Evolutionary conservation across 1,140 invertebrate species (phyloP), one percentile per base, ranked within the genome.

Genomic region (Globodera ellingtonae): DNA sequence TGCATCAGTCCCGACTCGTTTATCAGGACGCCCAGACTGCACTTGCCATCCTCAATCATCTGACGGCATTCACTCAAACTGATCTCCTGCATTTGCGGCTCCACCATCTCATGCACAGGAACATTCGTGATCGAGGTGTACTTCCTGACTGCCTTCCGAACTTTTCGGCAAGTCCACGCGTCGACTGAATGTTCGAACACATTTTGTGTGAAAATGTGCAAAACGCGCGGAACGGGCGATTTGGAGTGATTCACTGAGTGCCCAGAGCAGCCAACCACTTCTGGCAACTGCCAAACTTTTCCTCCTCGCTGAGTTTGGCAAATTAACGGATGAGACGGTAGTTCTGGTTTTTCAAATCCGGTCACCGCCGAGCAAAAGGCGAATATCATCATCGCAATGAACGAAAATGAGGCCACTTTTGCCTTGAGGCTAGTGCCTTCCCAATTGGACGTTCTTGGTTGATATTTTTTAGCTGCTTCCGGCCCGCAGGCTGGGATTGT

Each of bases 1-100:
- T 72, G 56, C 56, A 72, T 10, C 7, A 72, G 9, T 44, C 72
- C 72, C 48, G 72, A 72, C 8, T 72, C 72, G 24, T 72, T 72
- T 24, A 52, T 13, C 6, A 72, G 24, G 7, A 72, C 9, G 18
- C 72, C 72, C 9, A 72, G 46, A 47, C 72, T 72, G 13, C 72
- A 72, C 44, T 72, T 72, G 4, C 72, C 24, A 46, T 72, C n/a
- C 46, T 72, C 72, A 0, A 47, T 21, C 72, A 72, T 72, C 10
- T 72, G 44, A 6, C 24, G 35, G 56, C 72, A 72, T 47, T 72
- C 72, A 24, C 24, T 56, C 9, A 21, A 0, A 13, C 35, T 72
- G 0, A 72, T 1, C 9, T 35, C 6, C 72, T 46, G 21, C 21
- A 59, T 21, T 5, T 10, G 18, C 3, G 72, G 56, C 9, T 46